These are phyloP conservation scores for Catajapyx aquilonaris DNA, from an alignment of 1,140 invertebrate species.

Conservation along the genomic window DNA sequence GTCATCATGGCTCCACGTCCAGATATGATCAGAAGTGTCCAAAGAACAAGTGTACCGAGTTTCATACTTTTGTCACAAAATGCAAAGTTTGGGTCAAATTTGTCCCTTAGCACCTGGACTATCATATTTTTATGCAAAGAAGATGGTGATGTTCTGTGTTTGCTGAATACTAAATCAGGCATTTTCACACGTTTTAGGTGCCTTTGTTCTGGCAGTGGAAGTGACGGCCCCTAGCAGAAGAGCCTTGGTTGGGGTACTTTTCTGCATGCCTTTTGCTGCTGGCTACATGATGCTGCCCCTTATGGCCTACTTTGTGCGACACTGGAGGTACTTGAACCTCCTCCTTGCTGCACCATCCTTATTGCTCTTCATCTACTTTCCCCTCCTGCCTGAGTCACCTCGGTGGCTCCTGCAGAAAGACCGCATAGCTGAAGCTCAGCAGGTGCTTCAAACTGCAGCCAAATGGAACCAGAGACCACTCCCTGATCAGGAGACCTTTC, in stretches of 20 bases:
- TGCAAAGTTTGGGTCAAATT: no score
- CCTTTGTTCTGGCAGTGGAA: slow-evolving; percentile 10
- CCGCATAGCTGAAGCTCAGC: slow-evolving; percentile 10
- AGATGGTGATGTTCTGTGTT: no score
- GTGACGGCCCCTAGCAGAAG: slow-evolving; percentile 9
- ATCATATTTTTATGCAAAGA: no score
- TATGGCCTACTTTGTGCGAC: slow-evolving; percentile 19
- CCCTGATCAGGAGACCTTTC: slow-evolving; percentile 6
- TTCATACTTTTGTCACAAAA: no score
- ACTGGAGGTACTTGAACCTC: slow-evolving; percentile 23
- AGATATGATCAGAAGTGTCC: no score
- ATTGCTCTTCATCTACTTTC: not conserved
- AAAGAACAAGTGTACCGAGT: no score
- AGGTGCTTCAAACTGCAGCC: slow-evolving; percentile 10
- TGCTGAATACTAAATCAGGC: no score
- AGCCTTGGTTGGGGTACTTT: slow-evolving; percentile 12
- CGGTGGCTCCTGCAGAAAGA: slow-evolving; percentile 14
- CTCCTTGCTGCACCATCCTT: slow-evolving; percentile 8
- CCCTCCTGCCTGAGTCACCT: slow-evolving; percentile 6
- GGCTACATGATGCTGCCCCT: slow-evolving; percentile 17
- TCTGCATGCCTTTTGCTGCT: slow-evolving; percentile 13
- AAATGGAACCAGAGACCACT: slow-evolving; percentile 6
- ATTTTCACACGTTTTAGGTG: no score
- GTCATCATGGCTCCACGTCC: no score
- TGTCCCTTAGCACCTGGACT: no score